phyloP scores from a whole-genome alignment of 2,797 vertebrate species.

The Sparidentex hasta region DNA sequence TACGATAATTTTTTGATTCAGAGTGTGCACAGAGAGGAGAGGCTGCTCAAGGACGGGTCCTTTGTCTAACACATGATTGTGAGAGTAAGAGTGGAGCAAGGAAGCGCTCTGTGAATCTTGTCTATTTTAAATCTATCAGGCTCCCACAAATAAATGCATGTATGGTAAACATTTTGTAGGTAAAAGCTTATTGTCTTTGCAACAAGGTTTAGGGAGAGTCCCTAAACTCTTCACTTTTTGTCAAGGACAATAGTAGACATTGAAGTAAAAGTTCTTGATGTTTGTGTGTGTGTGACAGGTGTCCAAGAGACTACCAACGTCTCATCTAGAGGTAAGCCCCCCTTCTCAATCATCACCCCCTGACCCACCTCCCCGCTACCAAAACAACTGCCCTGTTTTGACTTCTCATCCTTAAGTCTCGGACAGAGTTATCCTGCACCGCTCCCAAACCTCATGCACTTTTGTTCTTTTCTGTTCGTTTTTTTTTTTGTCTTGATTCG shows the following conservation, averaged over 20 bases:
- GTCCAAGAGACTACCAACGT: conserved; percentile 86
- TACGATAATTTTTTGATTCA: no score
- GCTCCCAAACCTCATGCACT: conserved; percentile 92
- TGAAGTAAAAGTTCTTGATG: neutral
- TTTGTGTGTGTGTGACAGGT: conserved; percentile 80
- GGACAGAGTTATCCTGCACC: conserved; percentile 85
- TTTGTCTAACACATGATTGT: no score
- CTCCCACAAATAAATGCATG: no score
- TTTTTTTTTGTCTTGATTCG: conserved; percentile 79
- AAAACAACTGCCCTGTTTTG: conserved; percentile 84
- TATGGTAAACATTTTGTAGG: neutral
- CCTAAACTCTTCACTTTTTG: neutral
- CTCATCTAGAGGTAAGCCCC: conserved; percentile 87
- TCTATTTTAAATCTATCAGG: no score
- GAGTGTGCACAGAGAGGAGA: no score
- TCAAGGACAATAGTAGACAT: conserved; percentile 24
- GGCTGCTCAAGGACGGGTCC: no score
- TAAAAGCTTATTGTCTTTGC: conserved; percentile 20
- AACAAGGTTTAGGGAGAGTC: neutral
- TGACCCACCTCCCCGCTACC: conserved; percentile 58
- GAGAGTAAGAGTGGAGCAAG: no score
- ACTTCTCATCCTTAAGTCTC: conserved; percentile 87
- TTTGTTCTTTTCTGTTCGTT: conserved; percentile 85
- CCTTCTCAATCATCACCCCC: conserved; percentile 14
- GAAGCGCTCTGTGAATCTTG: no score